Evolutionary conservation across 2,888 invertebrate species (phyloP), one percentile per base, ranked within the genome.

Genomic region (Pyrochroa serraticornis): DNA sequence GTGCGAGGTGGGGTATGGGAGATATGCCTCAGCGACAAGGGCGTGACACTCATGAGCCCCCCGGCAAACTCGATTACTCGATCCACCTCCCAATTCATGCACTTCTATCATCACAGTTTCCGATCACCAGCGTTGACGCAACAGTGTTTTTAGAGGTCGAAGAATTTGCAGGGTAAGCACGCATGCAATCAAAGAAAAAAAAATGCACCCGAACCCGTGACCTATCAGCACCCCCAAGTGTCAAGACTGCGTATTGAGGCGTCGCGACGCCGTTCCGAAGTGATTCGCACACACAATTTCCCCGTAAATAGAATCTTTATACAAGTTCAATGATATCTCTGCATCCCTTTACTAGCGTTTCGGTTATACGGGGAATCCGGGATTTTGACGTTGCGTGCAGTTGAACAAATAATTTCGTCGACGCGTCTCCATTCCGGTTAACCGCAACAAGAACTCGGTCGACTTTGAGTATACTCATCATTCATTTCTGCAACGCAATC

Each of bases 11-110:
- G 66, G 62, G 63, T 54, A 66, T 56, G 66, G 78, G 77, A 78
- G 76, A 76, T 77, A 77, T 75, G 78, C 74, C 75, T 77, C 71
- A 77, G 71, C 73, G 76, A 75, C 75, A 72, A 77, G 77, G 77
- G 78, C 77, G 77, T 77, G 77, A 76, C 76, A 74, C 65, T 52
- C 58, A 48, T 50, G 37, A 50, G 54, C 46, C 48, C 55, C 55
- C 60, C 70, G 68, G 67, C 72, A 73, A 74, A 74, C 70, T 70
- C 71, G 73, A 75, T 75, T 75, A 73, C 71, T 69, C 71, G 71
- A 73, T 73, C 73, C 72, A 71, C 60, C 68, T 72, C 65, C 67
- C 67, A 68, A 66, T 69, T 70, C 68, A 67, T 68, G 67, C 66
- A 65, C 64, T 67, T 69, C 68, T 62, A 64, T 69, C 65, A 62